Percentiles rank a stretch among this genome's conserved stretches.
phyloP scores from a whole-genome alignment of 2,113 vertebrate genomes.

The Clarias magur region DNA sequence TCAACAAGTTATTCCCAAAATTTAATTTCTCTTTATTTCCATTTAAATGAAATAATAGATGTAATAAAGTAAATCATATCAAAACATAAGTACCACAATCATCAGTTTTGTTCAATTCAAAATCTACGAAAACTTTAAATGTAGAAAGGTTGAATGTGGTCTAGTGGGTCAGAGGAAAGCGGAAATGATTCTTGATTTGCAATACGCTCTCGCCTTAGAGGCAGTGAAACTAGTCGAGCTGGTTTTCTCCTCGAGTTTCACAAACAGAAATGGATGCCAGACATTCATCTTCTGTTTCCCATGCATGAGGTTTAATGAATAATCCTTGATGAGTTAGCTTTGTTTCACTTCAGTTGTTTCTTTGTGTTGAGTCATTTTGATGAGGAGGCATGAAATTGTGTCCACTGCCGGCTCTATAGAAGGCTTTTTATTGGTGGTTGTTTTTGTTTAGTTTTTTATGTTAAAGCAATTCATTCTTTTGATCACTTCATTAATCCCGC shows the following conservation, averaged over 20 bases:
- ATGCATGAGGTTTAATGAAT: not conserved
- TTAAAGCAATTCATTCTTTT: not conserved
- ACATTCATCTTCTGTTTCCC: not conserved
- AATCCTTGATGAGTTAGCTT: not conserved
- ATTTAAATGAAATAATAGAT: not conserved
- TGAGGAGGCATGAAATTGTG: not conserved
- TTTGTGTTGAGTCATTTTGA: not conserved
- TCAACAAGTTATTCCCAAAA: not conserved
- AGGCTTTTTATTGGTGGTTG: not conserved
- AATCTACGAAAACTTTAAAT: not conserved
- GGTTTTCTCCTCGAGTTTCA: conserved; percentile 63
- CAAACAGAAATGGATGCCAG: conserved; percentile 40
- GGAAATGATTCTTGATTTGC: not conserved
- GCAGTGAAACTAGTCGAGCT: conserved; percentile 65
- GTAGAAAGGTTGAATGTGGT: not conserved
- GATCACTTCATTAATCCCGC: not conserved
- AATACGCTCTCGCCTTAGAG: conserved; percentile 40
- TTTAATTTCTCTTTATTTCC: not conserved
- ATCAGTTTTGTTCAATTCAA: not conserved
- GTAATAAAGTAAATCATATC: not conserved
- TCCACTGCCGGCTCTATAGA: not conserved
- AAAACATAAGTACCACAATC: not conserved
- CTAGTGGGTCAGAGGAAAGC: not conserved
- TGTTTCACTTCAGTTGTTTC: not conserved
- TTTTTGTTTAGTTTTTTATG: not conserved